Base-by-base conservation (phyloP, 1,140 invertebrate genomes). In the Pectinophora gossypiella region DNA sequence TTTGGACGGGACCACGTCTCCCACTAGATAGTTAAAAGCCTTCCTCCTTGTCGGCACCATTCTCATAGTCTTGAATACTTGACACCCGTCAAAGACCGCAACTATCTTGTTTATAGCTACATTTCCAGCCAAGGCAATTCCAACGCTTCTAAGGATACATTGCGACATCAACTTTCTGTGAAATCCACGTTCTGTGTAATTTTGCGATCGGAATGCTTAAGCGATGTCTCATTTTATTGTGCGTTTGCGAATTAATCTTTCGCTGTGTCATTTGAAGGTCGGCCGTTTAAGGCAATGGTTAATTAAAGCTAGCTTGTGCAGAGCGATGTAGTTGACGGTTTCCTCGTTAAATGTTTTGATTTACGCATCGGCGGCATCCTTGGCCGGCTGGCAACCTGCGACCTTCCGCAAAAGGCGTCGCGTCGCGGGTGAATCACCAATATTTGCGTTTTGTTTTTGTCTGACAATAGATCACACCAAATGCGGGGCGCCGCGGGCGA, bases 401-500 rank as follows among this genome's bases (percentile, higher is more conserved):
- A 73, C 69, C 74, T 84, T 81, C 68, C 61, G 54, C 66, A 63
- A 75, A 73, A 68, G 68, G 71, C 55, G 53, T 60, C n/a, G n/a
- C n/a, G n/a, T n/a, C n/a, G n/a, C 54, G 50, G 64, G 51, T 76
- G 76, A 82, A 57, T 76, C 77, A 77, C 62, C 55, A 72, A 55
- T 68, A 54, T 72, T 70, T 64, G 49, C 51, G 50, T 54, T 57
- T 60, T 62, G 58, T 68, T 66, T 68, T 59, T 60, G 52, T 27
- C 42, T 42, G 18, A 56, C 59, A 61, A 71, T 71, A 70, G 68
- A 60, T 55, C 43, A 42, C 54, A 43, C 66, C 56, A 49, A 67
- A 61, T 65, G 56, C 43, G 50, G 46, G 13, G 21, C 51, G 65
- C 59, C 56, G 63, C 61, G 59, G 63, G 32, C 50, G 53, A 40